A percentile compares a stretch with the other conserved stretches of the same genome.
Conservation (phyloP, 1,140 invertebrate genomes). For the Holotrichia oblita region DNA sequence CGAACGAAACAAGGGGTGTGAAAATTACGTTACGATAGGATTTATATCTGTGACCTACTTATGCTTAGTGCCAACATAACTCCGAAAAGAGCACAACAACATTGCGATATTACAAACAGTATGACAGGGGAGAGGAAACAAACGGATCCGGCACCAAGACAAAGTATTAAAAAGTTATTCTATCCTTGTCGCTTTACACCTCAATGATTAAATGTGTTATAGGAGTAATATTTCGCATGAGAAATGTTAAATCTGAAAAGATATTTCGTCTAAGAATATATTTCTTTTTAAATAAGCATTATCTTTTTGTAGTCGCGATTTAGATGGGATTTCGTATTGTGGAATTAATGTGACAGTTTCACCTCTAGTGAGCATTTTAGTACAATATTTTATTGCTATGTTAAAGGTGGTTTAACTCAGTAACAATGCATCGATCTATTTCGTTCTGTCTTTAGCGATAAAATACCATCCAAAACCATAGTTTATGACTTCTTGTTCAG, state of each 20-base stretch:
- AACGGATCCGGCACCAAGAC: neutral
- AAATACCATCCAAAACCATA: too few relatives aligned
- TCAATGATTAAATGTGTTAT: neutral
- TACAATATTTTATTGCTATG: too few relatives aligned
- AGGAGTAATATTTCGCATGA: neutral
- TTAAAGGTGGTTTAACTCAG: too few relatives aligned
- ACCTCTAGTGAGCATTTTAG: neutral
- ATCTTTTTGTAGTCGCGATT: too few relatives aligned
- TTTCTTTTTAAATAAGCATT: too few relatives aligned
- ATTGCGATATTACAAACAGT: neutral
- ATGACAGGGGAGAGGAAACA: neutral
- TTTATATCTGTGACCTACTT: conserved; percentile 12
- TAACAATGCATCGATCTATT: too few relatives aligned
- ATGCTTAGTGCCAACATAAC: neutral
- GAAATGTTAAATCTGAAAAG: neutral
- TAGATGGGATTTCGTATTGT: too few relatives aligned
- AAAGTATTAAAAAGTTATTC: neutral
- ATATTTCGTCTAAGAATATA: too few relatives aligned
- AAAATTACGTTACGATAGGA: conserved; percentile 2
- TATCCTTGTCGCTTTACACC: neutral
- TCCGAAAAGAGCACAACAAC: neutral
- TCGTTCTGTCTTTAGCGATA: too few relatives aligned
- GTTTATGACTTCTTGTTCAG: too few relatives aligned
- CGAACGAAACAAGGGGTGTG: neutral
- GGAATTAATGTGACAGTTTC: too few relatives aligned